Base-by-base conservation (phyloP, 2,888 invertebrate species). In the Cheilosia scutellata region DNA sequence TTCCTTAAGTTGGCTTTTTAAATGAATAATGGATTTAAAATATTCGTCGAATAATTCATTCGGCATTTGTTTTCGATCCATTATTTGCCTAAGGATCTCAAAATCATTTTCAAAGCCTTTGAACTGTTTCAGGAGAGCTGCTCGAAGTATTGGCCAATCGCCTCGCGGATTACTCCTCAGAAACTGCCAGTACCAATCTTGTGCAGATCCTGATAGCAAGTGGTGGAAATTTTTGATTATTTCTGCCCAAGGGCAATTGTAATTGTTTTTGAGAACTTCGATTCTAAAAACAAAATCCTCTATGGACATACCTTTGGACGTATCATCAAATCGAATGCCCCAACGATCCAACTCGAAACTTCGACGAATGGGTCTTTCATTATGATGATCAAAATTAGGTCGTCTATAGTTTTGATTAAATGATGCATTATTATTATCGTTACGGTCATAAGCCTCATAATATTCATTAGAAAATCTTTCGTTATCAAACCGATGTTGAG, bases 121-220 rank as follows among this genome's bases (percentile, higher is more conserved):
- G 16, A 72, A 83, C n/a, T 74, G 77, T 4, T 40, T 31, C 1
- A 72, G 3, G 2, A 72, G 11, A 6, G 72, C 76, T 1, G 65
- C 33, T 6, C 66, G 58, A 1, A 83, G 31, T 13, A 33, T 55
- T 11, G 63, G 37, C 74, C 78, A 83, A 27, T 51, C 60, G 11
- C 20, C 16, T 6, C 16, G 29, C 11, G 11, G 27, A 51, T 68
- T 60, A 2, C 51, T 78, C 6, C 53, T 68, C 0, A 74, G 13
- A 9, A 68, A 68, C 1, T 63, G 42, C 74, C 78, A 78, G n/a
- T 77, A 83, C 74, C 74, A 68, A n/a, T 83, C 65, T 16, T 29
- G 47, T 5, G 74, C 78, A 5, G 47, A 20, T 0, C 77, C 83
- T 0, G 49, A 7, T 2, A 77, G 9, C 13, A 77, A n/a, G 0